Conservation (phyloP, 92 coral and sea anemone genomes). For the Heteractis magnifica region DNA sequence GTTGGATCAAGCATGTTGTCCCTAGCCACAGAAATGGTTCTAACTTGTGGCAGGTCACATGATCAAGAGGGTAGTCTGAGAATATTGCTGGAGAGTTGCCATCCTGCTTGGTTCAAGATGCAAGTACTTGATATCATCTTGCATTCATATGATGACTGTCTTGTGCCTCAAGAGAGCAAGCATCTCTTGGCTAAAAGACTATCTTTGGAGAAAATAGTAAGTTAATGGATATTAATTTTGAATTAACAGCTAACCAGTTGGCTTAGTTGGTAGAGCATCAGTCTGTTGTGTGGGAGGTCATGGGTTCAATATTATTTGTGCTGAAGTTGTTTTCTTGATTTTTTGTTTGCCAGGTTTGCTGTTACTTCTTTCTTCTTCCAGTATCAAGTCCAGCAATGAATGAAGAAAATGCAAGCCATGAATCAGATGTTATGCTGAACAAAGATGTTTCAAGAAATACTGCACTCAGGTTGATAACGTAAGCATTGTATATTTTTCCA, state of each 20-base stretch:
- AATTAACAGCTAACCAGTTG: neutral
- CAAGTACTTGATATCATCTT: conserved; percentile 70
- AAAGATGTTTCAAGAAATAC: conserved; percentile 9
- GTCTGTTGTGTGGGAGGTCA: neutral
- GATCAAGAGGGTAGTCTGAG: conserved; percentile 44
- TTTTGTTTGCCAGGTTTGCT: conserved; percentile 43
- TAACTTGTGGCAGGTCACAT: conserved; percentile 55
- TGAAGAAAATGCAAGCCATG: conserved; percentile 1
- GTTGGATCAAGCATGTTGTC: conserved; percentile 61
- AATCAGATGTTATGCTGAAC: neutral
- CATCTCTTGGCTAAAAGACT: conserved; percentile 50
- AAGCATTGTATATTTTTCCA: neutral
- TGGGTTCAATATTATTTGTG: neutral
- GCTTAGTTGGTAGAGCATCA: no score
- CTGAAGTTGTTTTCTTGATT: neutral
- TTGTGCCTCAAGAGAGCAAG: conserved; percentile 73
- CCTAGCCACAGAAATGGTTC: conserved; percentile 70
- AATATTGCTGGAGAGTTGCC: conserved; percentile 70
- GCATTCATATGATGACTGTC: conserved; percentile 62
- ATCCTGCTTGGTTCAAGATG: conserved; percentile 79
- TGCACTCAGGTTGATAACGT: conserved; percentile 21
- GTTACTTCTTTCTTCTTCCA: conserved; percentile 83
- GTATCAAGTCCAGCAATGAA: conserved; percentile 22
- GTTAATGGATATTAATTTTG: conserved; percentile 12
- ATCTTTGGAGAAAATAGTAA: conserved; percentile 84